Conservation (phyloP, 1,140 invertebrate genomes). For the Hyphantria cunea region DNA sequence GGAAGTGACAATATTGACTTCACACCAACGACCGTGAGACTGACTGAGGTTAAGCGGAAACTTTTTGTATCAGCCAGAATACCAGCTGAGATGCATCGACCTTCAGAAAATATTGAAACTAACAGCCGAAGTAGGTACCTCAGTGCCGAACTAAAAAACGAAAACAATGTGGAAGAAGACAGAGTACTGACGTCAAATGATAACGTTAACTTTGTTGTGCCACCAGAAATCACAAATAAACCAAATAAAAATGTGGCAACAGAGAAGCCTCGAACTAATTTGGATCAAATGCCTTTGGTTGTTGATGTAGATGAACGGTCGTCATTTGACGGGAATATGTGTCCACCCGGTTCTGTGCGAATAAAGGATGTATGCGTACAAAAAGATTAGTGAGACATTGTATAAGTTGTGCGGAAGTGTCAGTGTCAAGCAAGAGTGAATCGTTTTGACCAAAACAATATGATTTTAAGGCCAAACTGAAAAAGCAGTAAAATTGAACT, state of each 20-base stretch:
- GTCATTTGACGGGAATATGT: conserved; percentile 46
- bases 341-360: conserved; percentile 44
- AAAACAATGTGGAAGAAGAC: not conserved
- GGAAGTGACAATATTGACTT: conserved; percentile 21
- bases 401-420: not conserved
- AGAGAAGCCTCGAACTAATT: not conserved
- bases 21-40: conserved; percentile 4
- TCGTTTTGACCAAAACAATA: not conserved
- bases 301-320: conserved; percentile 42
- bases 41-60: conserved; percentile 14
- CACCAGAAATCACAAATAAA: not conserved
- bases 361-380: conserved; percentile 46
- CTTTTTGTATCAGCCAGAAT: conserved; percentile 11
- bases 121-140: not conserved
- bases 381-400: not conserved
- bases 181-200: not conserved
- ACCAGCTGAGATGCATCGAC: conserved; percentile 12
- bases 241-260: conserved; percentile 5
- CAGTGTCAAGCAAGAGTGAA: not conserved
- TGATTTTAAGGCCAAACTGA: too few species aligned
- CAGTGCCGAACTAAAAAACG: conserved; percentile 4
- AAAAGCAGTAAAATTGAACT: too few species aligned
- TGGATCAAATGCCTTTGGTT: conserved; percentile 4
- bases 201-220: conserved; percentile 4
- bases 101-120: conserved; percentile 3